Evolutionary conservation across 2,888 invertebrate species (phyloP).

Genomic region (Apocheima hispidaria): DNA sequence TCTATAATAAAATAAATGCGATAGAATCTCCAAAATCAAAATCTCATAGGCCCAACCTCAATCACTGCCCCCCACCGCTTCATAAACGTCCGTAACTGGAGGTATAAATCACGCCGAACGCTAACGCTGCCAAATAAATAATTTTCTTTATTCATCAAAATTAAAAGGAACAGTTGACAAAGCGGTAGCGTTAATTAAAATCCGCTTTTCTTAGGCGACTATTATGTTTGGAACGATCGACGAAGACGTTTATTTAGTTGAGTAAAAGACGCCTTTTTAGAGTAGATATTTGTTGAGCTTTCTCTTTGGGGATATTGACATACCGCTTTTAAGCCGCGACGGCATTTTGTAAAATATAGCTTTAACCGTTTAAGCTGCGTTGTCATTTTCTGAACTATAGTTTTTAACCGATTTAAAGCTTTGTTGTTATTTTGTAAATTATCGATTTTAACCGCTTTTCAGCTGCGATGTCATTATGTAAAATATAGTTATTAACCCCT

Average conservation of each 20-base stretch:
- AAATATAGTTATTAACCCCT: no score
- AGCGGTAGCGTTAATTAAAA: conserved; percentile 80
- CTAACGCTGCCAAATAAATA: conserved; percentile 81
- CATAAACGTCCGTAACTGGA: conserved; percentile 43
- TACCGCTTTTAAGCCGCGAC: conserved; percentile 11
- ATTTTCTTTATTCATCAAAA: conserved; percentile 85
- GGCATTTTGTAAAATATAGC: conserved; percentile 6
- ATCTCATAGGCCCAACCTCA: conserved; percentile 2
- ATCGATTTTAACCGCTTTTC: no score
- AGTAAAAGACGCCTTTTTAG: conserved; percentile 22
- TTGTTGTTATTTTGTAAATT: not conserved
- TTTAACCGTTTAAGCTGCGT: no score
- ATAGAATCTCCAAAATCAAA: not conserved
- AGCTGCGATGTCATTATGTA: no score
- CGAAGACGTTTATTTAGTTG: conserved; percentile 47
- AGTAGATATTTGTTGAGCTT: conserved; percentile 22
- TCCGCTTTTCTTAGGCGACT: conserved; percentile 67
- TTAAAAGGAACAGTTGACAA: conserved; percentile 84
- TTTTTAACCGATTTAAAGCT: not conserved
- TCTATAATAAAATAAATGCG: not conserved
- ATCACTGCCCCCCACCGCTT: conserved; percentile 19
- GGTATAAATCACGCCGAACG: conserved; percentile 80
- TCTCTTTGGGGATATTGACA: conserved; percentile 23
- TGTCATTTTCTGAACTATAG: no score
- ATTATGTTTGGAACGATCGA: conserved; percentile 63